Conservation (phyloP, 2,113 vertebrate genomes). For the Pachypanchax playfairii region DNA sequence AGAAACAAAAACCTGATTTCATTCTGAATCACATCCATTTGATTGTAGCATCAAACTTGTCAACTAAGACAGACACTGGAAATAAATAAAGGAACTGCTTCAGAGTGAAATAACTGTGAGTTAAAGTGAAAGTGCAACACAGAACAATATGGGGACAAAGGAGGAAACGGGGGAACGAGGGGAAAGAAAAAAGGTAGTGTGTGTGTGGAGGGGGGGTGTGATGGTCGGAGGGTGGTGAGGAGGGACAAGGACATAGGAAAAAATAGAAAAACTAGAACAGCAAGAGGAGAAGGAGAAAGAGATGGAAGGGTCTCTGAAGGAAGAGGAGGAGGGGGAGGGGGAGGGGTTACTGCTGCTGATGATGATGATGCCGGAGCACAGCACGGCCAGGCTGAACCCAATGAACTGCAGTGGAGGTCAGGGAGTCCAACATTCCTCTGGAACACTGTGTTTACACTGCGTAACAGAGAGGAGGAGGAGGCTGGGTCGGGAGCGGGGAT, state of each 20-base stretch:
- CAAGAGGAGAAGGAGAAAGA: constrained; percentile 20
- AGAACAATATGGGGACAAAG: not conserved
- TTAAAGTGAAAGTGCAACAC: constrained; percentile 3
- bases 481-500: constrained; percentile 2
- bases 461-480: constrained; percentile 59
- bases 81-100: not conserved
- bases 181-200: not conserved
- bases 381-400: constrained; percentile 82
- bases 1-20: not conserved
- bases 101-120: constrained; percentile 1
- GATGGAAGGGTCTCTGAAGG: constrained; percentile 24
- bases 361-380: constrained; percentile 74
- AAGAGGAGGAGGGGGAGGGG: constrained; percentile 23
- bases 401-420: constrained; percentile 83
- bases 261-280: constrained; percentile 16
- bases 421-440: constrained; percentile 86
- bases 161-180: not conserved
- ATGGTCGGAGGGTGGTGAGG: not conserved
- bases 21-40: not conserved
- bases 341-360: constrained; percentile 30
- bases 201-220: not conserved
- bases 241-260: constrained; percentile 31
- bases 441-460: constrained; percentile 84
- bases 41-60: not conserved
- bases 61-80: constrained; percentile 7